Percentiles rank a stretch among this genome's conserved stretches.
Conservation (phyloP, 1,140 invertebrate genomes). For the Coenobita brevimanus region DNA sequence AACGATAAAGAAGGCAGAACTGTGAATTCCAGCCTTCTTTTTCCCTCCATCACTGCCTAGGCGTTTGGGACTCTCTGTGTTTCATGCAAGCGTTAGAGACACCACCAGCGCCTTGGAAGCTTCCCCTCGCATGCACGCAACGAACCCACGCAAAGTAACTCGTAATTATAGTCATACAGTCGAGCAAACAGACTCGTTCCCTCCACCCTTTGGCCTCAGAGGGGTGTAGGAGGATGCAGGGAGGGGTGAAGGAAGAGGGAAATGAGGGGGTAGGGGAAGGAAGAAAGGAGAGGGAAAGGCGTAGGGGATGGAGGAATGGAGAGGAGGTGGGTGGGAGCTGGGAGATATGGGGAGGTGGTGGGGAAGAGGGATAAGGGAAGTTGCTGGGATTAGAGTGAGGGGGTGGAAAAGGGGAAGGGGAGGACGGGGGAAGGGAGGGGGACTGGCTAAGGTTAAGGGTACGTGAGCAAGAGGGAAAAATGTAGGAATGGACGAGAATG, state of each 20-base stretch:
- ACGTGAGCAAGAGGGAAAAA: background rate
- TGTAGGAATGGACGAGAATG: no score
- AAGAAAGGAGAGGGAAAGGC: no score
- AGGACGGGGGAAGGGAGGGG: background rate
- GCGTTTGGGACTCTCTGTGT: no score
- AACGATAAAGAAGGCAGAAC: no score
- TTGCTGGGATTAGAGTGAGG: background rate
- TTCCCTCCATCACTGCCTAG: no score
- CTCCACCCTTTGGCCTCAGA: slow-evolving; percentile 19
- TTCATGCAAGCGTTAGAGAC: no score
- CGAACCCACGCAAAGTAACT: background rate
- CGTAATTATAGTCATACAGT: slow-evolving; percentile 25
- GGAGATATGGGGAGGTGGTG: no score
- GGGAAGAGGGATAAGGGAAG: background rate
- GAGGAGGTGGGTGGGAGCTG: background rate
- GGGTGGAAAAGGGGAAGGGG: background rate
- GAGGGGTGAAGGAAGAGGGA: background rate
- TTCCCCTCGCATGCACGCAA: background rate
- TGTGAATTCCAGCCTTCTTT: no score
- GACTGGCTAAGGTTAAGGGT: background rate
- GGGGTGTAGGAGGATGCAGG: background rate
- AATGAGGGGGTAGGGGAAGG: background rate
- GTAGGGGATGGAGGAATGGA: background rate
- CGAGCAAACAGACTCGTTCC: slow-evolving; percentile 32
- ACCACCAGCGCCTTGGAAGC: no score